Conservation (phyloP, 1,140 invertebrate species). For the Drosophila grimshawi region DNA sequence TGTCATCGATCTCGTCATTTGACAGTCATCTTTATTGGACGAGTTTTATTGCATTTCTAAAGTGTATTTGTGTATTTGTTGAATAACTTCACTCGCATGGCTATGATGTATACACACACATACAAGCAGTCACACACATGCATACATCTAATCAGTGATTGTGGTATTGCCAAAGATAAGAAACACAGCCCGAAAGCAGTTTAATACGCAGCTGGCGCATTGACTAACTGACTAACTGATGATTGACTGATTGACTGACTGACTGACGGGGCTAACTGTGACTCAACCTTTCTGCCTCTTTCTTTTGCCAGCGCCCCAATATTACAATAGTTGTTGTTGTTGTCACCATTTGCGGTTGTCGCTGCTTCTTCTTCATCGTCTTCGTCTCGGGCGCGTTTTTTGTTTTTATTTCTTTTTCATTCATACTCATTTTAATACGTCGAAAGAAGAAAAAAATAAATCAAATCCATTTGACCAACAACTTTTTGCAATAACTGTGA, state of each 20-base stretch:
- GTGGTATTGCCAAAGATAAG: slow-evolving; percentile 69
- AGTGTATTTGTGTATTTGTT: slow-evolving; percentile 42
- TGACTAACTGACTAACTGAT: slow-evolving; percentile 19
- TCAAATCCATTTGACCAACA: slow-evolving; percentile 24
- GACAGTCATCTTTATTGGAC: slow-evolving; percentile 28
- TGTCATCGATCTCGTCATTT: slow-evolving; percentile 19
- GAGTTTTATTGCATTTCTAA: slow-evolving; percentile 23
- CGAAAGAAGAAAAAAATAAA: slow-evolving; percentile 1
- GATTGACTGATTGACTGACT: slow-evolving; percentile 13
- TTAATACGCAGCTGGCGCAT: slow-evolving; percentile 51
- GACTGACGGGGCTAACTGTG: slow-evolving; percentile 48
- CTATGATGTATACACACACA: neutral
- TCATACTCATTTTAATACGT: slow-evolving; percentile 30
- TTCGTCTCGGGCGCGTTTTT: slow-evolving; percentile 1
- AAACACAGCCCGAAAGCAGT: slow-evolving; percentile 22
- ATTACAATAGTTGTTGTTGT: slow-evolving; percentile 37
- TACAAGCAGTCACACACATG: slow-evolving; percentile 43
- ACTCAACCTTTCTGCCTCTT: slow-evolving; percentile 51
- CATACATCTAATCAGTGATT: slow-evolving; percentile 68
- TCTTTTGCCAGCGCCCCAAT: slow-evolving; percentile 33
- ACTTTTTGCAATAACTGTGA: slow-evolving; percentile 58
- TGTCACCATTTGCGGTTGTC: slow-evolving; percentile 23
- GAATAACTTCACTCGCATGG: slow-evolving; percentile 36
- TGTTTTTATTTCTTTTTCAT: slow-evolving; percentile 45
- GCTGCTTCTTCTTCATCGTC: slow-evolving; percentile 1